Conservation (phyloP, 2,888 invertebrate genomes). For the Folsomia manolachei region DNA sequence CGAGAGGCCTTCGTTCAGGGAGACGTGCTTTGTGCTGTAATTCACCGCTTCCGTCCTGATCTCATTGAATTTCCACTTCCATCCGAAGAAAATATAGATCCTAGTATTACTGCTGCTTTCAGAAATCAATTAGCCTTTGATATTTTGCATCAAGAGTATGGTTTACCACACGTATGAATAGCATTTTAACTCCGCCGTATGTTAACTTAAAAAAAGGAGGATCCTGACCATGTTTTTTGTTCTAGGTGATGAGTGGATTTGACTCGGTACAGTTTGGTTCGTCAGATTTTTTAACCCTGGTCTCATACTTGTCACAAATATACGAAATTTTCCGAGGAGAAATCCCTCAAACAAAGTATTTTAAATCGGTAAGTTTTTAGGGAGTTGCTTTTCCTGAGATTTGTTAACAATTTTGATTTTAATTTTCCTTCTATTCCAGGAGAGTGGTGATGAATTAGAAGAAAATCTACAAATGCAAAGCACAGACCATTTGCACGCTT, state of each 20-base stretch:
- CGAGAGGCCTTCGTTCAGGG: constrained; percentile 69
- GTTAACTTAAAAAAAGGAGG: too few species aligned
- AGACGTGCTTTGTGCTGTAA: constrained; percentile 68
- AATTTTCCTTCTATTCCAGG: constrained; percentile 29
- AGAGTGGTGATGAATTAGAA: constrained; percentile 42
- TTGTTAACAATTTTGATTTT: neutral
- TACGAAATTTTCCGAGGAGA: constrained; percentile 89
- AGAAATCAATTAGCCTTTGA: constrained; percentile 83
- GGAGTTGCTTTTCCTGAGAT: constrained; percentile 2
- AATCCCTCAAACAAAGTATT: constrained; percentile 76
- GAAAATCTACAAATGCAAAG: constrained; percentile 41
- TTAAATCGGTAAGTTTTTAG: constrained; percentile 63
- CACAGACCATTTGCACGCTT: constrained; percentile 36
- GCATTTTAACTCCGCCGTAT: too few species aligned
- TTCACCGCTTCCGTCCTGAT: constrained; percentile 85
- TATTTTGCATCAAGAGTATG: constrained; percentile 78
- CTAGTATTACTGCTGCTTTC: constrained; percentile 54
- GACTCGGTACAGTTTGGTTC: constrained; percentile 70
- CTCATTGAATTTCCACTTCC: constrained; percentile 72
- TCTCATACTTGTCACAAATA: constrained; percentile 81
- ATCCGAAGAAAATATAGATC: constrained; percentile 62
- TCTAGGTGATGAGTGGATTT: constrained; percentile 67
- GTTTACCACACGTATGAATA: constrained; percentile 63
- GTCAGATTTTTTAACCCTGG: constrained; percentile 70
- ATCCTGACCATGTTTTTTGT: too few species aligned